Evolutionary conservation across 2,113 vertebrate species (phyloP).

Genomic region (Paramormyrops kingsleyae): DNA sequence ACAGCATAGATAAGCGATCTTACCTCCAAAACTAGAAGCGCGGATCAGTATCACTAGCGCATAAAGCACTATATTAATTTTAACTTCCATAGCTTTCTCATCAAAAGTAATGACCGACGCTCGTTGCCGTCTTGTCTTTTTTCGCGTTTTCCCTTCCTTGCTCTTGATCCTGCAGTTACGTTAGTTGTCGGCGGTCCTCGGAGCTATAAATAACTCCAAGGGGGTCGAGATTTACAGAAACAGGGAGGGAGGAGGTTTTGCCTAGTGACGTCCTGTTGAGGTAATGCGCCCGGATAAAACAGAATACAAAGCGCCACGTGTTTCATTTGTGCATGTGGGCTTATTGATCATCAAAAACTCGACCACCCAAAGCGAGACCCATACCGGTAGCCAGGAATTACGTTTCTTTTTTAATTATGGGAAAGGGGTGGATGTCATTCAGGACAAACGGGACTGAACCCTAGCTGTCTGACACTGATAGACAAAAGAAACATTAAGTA

Average conservation of each 20-base stretch:
- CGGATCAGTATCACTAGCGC: constrained; percentile 39
- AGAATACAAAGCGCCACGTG: not conserved
- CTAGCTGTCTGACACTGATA: not conserved
- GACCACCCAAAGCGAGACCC: not conserved
- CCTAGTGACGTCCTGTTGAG: constrained; percentile 10
- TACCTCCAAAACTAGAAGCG: constrained; percentile 44
- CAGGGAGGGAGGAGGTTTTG: constrained; percentile 31
- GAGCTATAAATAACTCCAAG: constrained; percentile 58
- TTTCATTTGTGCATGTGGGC: not conserved
- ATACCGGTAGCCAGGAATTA: not conserved
- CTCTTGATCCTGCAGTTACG: constrained; percentile 48
- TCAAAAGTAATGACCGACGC: not conserved
- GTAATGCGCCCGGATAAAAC: not conserved
- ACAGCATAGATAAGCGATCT: not conserved
- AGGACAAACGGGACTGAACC: not conserved
- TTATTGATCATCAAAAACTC: not conserved
- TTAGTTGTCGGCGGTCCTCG: constrained; percentile 49
- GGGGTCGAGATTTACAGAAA: constrained; percentile 51
- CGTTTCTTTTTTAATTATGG: not conserved
- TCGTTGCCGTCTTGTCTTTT: not conserved
- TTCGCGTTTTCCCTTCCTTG: constrained; percentile 15
- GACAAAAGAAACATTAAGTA: not conserved
- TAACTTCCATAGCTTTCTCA: constrained; percentile 38
- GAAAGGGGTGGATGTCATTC: not conserved
- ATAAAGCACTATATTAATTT: constrained; percentile 30